These are phyloP conservation scores for Hystrix cristata DNA, from an alignment of 2,113 vertebrate genomes.

Conservation along the genomic window DNA sequence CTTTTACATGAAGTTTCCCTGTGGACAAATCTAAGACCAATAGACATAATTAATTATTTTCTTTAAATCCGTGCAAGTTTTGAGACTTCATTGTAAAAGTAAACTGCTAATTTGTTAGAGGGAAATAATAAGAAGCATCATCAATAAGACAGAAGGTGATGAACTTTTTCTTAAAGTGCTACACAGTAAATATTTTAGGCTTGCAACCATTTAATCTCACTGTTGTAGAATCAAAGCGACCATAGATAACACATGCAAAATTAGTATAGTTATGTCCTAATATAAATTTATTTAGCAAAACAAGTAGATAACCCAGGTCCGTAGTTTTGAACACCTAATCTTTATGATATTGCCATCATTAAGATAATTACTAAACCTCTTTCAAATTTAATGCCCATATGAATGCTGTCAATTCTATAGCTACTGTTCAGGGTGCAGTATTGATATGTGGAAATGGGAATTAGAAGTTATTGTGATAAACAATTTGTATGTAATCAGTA, in stretches of 20 bases:
- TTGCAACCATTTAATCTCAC: neutral
- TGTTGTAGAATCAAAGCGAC: neutral
- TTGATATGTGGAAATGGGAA: neutral
- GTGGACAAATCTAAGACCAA: conserved; percentile 43
- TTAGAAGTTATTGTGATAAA: neutral
- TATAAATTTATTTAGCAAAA: conserved; percentile 43
- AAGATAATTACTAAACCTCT: conserved; percentile 1
- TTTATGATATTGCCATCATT: neutral
- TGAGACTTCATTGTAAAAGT: conserved; percentile 52
- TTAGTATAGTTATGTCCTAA: neutral
- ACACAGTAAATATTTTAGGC: conserved; percentile 39
- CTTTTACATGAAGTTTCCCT: conserved; percentile 52
- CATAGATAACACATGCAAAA: conserved; percentile 7
- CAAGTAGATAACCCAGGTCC: neutral
- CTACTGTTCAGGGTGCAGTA: neutral
- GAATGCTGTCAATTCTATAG: neutral
- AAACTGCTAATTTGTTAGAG: conserved; percentile 24
- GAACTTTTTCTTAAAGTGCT: conserved; percentile 25
- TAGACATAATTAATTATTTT: conserved; percentile 59
- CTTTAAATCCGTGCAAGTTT: conserved; percentile 28
- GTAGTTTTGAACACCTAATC: neutral
- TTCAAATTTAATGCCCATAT: neutral
- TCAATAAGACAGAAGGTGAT: conserved; percentile 1
- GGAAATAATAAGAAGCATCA: conserved; percentile 25
- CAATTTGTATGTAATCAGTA: conserved; percentile 11